Evolutionary conservation across 2,797 vertebrate genomes (phyloP).

Genomic region (Scarus forsteni): DNA sequence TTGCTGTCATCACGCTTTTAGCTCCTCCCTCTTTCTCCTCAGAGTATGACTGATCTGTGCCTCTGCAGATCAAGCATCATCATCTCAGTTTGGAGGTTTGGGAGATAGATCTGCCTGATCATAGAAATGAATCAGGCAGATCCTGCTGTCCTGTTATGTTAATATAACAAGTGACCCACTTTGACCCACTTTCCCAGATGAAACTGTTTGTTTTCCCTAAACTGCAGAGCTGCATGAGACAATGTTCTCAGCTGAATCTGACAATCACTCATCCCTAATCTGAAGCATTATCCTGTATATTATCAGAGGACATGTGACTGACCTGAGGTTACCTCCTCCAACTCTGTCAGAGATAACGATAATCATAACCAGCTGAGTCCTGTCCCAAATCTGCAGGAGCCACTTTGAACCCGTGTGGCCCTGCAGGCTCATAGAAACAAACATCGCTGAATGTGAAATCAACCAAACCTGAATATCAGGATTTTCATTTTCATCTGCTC

Average conservation of each 20-base stretch:
- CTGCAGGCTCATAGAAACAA: slow-evolving; percentile 9
- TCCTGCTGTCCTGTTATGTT: no score
- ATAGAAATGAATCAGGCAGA: no score
- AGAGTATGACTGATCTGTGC: no score
- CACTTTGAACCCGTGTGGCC: slow-evolving; percentile 33
- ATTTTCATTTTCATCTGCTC: no score
- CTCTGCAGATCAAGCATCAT: no score
- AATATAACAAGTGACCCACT: no score
- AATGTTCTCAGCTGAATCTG: not conserved
- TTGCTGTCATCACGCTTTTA: no score
- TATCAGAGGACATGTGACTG: not conserved
- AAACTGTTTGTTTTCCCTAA: not conserved
- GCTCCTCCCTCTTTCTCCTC: no score
- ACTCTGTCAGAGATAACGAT: slow-evolving; percentile 19
- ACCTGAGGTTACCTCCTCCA: slow-evolving; percentile 14
- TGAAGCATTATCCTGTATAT: not conserved
- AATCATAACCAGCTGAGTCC: slow-evolving; percentile 42
- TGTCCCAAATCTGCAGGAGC: slow-evolving; percentile 43
- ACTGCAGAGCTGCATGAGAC: not conserved
- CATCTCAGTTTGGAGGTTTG: no score
- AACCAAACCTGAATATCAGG: not conserved
- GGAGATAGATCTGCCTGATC: no score
- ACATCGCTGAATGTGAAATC: slow-evolving; percentile 24
- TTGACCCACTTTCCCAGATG: no score
- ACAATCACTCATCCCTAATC: not conserved